Conservation (phyloP, 2,113 vertebrate genomes). For the Pluvialis apricaria region DNA sequence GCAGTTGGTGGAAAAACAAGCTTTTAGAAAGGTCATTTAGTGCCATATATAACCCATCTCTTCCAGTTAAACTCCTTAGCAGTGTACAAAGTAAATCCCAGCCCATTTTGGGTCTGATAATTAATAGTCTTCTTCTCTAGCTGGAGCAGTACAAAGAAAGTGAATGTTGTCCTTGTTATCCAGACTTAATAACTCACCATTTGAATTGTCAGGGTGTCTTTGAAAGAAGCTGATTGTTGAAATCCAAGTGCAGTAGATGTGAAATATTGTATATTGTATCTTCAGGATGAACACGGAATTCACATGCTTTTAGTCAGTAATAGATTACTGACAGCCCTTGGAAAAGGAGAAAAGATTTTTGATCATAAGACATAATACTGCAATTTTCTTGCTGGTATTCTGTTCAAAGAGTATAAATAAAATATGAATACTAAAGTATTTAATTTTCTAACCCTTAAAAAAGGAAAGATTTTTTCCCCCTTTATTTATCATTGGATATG, state of each 20-base stretch:
- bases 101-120: slow-evolving; percentile 43
- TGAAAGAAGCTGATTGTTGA: slow-evolving; percentile 2
- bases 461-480: background rate
- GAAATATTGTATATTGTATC: background rate
- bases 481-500: background rate
- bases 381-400: background rate
- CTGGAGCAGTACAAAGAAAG: background rate
- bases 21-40: slow-evolving; percentile 70
- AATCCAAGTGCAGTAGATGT: background rate
- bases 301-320: background rate
- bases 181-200: slow-evolving; percentile 6
- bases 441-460: background rate
- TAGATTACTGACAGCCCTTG: background rate
- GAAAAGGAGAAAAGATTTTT: background rate
- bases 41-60: slow-evolving; percentile 60
- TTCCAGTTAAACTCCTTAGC: slow-evolving; percentile 56
- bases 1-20: slow-evolving; percentile 66
- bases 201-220: slow-evolving; percentile 20
- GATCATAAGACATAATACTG: rapidly evolving
- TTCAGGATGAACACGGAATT: background rate
- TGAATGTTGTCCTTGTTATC: background rate
- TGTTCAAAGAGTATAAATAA: background rate
- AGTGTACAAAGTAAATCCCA: slow-evolving; percentile 55
- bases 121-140: slow-evolving; percentile 43
- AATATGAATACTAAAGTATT: background rate